Evolutionary conservation across 2,888 invertebrate genomes (phyloP), one percentile per base, ranked within the genome.

Genomic region (Hemistola chrysoprasaria): DNA sequence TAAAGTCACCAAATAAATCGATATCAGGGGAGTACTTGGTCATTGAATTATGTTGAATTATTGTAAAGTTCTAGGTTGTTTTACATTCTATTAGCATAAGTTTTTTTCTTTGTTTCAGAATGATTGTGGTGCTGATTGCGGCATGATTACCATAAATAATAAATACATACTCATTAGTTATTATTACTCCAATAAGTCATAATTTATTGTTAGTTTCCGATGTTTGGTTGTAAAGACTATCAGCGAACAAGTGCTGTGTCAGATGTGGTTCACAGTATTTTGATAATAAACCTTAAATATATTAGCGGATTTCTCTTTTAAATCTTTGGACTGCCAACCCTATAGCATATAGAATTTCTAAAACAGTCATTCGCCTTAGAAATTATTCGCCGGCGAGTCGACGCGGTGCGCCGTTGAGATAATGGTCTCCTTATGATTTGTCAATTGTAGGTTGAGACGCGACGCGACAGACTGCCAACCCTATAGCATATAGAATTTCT

Each of bases 91-190:
- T n/a, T n/a, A n/a, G n/a, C n/a, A n/a, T 3, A 6, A 27, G 7
- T 11, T 22, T 10, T 53, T 48, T 37, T 47, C 57, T 64, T 65
- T 71, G 59, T 87, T 87, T 50, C 87, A 88, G 88, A 70, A 88
- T 88, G 88, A 88, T 88, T 54, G 84, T 86, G 51, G 88, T 88
- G 57, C 59, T 88, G 54, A 88, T 88, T 47, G 87, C 87, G 9
- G 86, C 78, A 47, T 88, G 71, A 78, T 46, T 35, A 1, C 33
- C 29, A n/a, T 38, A 43, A 8, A 31, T 33, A 39, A 23, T 22
- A 23, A 16, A 22, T 39, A 23, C n/a, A 40, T 36, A 51, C 30
- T 39, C 45, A 50, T 45, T 40, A 52, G 35, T 51, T 56, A 54
- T 43, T 51, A 50, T 62, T 57, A 54, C 59, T 67, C 50, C 59